A percentile compares a stretch with the other conserved stretches of the same genome.
These are phyloP conservation scores for Tachina fera DNA, from an alignment of 2,888 invertebrate species.

Conservation along the genomic window DNA sequence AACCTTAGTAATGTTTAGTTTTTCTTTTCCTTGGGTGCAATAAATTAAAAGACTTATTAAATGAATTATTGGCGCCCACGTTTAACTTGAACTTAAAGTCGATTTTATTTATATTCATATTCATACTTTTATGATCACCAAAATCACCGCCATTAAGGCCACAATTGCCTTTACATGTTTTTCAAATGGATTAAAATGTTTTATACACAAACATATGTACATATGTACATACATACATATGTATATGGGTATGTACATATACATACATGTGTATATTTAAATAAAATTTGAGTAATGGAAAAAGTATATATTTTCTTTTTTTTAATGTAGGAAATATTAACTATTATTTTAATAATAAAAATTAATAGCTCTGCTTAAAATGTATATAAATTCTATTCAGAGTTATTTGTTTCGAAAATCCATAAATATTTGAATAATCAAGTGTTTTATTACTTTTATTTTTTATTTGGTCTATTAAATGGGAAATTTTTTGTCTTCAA, in stretches of 20 bases:
- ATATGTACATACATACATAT: no score
- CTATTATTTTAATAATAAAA: constrained; percentile 2
- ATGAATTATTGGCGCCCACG: constrained; percentile 69
- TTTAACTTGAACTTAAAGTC: constrained; percentile 43
- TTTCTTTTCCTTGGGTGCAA: constrained; percentile 12
- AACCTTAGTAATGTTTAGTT: constrained; percentile 36
- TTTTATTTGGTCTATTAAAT: constrained; percentile 5
- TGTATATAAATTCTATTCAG: neutral
- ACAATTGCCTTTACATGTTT: constrained; percentile 3
- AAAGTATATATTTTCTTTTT: neutral
- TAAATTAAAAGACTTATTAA: constrained; percentile 44
- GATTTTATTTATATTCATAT: constrained; percentile 7
- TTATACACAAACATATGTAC: neutral
- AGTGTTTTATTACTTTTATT: neutral
- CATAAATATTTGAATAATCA: constrained; percentile 15
- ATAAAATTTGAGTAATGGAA: neutral
- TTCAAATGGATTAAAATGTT: constrained; percentile 1
- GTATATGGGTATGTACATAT: no score
- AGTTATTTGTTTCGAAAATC: neutral
- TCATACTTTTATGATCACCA: constrained; percentile 7
- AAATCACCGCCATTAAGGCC: constrained; percentile 26
- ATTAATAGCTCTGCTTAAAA: constrained; percentile 10
- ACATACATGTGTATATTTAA: neutral
- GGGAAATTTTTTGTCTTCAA: neutral
- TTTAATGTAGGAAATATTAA: constrained; percentile 41